Percentiles rank a stretch among this genome's conserved stretches.
Conservation (phyloP, 2,888 invertebrate species). For the Dusona sp. region DNA sequence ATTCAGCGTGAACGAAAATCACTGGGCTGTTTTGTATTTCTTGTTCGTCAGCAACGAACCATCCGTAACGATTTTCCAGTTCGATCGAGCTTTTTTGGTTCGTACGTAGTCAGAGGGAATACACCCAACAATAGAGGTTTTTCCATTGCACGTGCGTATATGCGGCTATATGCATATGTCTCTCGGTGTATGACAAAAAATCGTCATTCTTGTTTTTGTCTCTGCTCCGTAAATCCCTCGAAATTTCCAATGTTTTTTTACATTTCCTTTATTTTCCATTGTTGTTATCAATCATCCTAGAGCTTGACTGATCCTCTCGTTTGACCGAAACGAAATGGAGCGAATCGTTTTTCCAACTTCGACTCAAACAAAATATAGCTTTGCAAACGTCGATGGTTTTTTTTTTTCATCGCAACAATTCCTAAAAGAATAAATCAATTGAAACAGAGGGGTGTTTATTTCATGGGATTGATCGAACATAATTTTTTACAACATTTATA, state of each 20-base stretch:
- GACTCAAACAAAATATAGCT: not conserved
- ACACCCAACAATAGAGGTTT: conserved; percentile 35
- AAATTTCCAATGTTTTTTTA: conserved; percentile 43
- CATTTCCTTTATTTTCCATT: conserved; percentile 30
- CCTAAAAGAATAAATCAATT: conserved; percentile 1
- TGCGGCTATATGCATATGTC: not conserved
- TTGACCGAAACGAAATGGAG: conserved; percentile 25
- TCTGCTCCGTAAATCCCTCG: conserved; percentile 17
- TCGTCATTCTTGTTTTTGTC: conserved; percentile 26
- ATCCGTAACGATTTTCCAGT: conserved; percentile 59
- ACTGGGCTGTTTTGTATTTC: conserved; percentile 36
- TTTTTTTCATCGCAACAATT: not conserved
- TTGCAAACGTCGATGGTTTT: not conserved
- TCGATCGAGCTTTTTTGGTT: conserved; percentile 51
- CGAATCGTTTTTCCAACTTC: conserved; percentile 14
- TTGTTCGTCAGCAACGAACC: conserved; percentile 55
- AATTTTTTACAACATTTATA: not conserved
- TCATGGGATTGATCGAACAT: not conserved
- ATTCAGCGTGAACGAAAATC: conserved; percentile 33
- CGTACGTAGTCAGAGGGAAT: conserved; percentile 16
- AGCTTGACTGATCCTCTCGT: conserved; percentile 16
- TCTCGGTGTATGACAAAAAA: conserved; percentile 25
- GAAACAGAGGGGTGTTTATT: not conserved
- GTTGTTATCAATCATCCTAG: conserved; percentile 34
- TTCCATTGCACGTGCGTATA: not conserved